Base-by-base conservation (phyloP, 2,888 invertebrate species). In the Hypercompe scribonia region DNA sequence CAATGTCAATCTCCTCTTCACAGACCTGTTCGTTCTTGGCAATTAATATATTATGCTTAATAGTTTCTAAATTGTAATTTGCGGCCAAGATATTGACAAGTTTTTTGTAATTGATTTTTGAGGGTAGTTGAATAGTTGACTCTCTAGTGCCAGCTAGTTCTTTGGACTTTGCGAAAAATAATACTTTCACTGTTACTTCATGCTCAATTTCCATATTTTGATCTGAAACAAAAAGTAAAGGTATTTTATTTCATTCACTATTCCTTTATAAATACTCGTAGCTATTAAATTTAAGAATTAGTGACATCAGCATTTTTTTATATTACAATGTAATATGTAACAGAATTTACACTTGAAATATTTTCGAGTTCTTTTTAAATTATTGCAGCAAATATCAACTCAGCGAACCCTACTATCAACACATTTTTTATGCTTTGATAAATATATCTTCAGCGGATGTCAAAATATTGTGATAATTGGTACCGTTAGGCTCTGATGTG, bases 91-190 rank as follows among this genome's bases (percentile, higher is more conserved):
- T 90, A 15, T 96, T 91, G n/a, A 97, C 87, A 7, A 99, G 95
- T 68, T 96, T 94, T 7, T 90, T 81, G 79, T 97, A 97, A 33
- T 95, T 93, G 65, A 97, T 93, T 77, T 94, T 94, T 18, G 91
- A 88, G 13, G 96, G 95, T 11, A 97, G 85, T 31, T 89, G 86
- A 63, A 98, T 88, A 24, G 88, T 91, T 11, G 96, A 94, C 87
- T 97, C 96, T 67, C 94, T 93, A 58, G 96, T 93, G 65, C 98
- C 98, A 34, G 97, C 96, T 72, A 99, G 92, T 91, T 99, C 99
- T 88, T 98, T 97, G 61, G 99, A 97, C 96, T 97, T 98, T 0
- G 99, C 99, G 94, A 99, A 99, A 94, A 99, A 99, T 85, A 99
- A 92, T 75, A 99, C 87, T 90, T 97, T 97, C 66, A 98, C 96